phyloP scores from a whole-genome alignment of 2,888 invertebrate genomes.

The Stenchaetothrips biformis region DNA sequence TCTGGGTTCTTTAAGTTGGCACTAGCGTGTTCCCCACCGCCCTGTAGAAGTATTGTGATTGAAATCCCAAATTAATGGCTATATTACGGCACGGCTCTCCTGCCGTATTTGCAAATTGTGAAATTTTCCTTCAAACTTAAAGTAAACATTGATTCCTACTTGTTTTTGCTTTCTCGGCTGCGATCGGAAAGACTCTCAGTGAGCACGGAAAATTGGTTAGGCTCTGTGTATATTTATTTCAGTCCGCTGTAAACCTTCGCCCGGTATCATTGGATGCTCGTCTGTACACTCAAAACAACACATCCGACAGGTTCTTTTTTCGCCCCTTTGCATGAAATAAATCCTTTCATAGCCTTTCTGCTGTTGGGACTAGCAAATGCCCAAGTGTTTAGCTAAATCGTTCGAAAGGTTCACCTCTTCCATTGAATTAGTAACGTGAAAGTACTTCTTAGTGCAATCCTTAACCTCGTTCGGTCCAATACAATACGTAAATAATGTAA shows the following conservation, averaged over 20 bases:
- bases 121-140: not conserved
- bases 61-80: not conserved
- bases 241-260: not conserved
- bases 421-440: no score
- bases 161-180: not conserved
- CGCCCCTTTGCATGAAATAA: no score
- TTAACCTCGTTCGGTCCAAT: no score
- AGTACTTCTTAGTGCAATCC: no score
- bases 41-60: not conserved
- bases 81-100: not conserved
- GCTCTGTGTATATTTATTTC: not conserved
- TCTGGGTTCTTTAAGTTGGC: not conserved
- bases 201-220: not conserved
- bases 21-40: not conserved
- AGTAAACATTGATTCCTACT: not conserved
- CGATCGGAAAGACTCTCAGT: not conserved
- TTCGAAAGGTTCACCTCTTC: no score
- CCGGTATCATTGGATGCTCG: not conserved
- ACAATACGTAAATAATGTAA: no score
- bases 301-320: not conserved
- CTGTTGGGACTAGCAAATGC: no score
- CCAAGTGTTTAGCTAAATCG: no score
- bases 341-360: no score
- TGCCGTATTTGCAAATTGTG: slow-evolving; percentile 18
- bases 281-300: not conserved